Percentiles rank a stretch among this genome's conserved stretches.
Conservation (phyloP, 2,797 vertebrate genomes). For the Valencia hispanica region DNA sequence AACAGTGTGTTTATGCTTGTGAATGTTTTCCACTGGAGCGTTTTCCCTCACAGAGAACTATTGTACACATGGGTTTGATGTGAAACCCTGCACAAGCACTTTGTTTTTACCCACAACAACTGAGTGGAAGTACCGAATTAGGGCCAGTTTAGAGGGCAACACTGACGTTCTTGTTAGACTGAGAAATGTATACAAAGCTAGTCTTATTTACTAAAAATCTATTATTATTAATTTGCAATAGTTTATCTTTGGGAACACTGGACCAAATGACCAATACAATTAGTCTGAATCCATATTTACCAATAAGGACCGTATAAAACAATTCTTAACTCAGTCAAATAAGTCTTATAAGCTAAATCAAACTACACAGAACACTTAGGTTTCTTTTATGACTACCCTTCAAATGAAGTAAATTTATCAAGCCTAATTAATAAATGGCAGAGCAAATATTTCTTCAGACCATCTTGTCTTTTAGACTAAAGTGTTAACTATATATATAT, state of each 20-base stretch:
- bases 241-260: background rate
- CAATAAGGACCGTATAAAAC: background rate
- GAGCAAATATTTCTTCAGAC: background rate
- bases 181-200: background rate
- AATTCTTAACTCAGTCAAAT: background rate
- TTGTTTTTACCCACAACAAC: background rate
- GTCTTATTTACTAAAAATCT: background rate
- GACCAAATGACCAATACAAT: too few relatives aligned
- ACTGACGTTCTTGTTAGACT: background rate
- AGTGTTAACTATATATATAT: too few relatives aligned
- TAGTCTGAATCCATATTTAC: background rate
- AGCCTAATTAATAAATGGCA: background rate
- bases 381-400: background rate
- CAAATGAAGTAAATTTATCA: background rate
- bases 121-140: background rate
- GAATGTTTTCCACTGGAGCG: constrained; percentile 25
- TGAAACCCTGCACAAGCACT: constrained; percentile 5
- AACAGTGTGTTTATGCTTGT: constrained; percentile 37
- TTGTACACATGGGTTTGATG: constrained; percentile 8
- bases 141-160: background rate
- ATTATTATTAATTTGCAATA: background rate
- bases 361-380: background rate
- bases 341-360: too few relatives aligned
- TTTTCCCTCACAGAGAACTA: constrained; percentile 13
- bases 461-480: background rate